These are phyloP conservation scores for Brachypodius melanocephalos DNA, from an alignment of 2,113 vertebrate genomes.

Conservation along the genomic window DNA sequence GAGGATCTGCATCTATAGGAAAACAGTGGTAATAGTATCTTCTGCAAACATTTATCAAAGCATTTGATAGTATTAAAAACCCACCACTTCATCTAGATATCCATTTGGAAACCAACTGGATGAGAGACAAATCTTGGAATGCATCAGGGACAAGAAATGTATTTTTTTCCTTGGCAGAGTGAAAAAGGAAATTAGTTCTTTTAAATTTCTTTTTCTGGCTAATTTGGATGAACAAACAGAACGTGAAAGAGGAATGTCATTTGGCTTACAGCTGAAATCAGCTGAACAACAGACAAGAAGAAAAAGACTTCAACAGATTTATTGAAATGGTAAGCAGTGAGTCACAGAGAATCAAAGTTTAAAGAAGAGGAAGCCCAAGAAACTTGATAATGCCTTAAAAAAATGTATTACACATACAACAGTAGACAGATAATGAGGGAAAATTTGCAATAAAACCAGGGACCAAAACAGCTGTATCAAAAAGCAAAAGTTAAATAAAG, in stretches of 20 bases:
- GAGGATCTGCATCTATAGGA: neutral
- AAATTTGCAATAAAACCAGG: neutral
- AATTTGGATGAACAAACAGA: neutral
- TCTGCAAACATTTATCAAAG: neutral
- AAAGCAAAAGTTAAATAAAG: neutral
- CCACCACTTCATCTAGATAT: neutral
- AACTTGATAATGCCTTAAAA: neutral
- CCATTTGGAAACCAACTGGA: neutral
- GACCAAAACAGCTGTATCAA: neutral
- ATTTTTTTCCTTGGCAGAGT: neutral
- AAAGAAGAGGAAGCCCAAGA: neutral
- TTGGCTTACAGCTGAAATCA: constrained; percentile 19
- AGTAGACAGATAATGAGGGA: neutral
- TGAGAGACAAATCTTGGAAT: neutral
- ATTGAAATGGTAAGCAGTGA: neutral
- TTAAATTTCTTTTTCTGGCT: neutral
- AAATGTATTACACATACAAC: neutral
- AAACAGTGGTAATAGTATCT: neutral
- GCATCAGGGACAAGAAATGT: neutral
- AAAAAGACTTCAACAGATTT: neutral
- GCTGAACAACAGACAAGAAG: neutral
- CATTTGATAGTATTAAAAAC: neutral
- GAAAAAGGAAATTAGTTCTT: neutral
- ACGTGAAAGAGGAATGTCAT: neutral
- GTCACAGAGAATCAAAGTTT: neutral